Evolutionary conservation across 2,113 vertebrate genomes (phyloP).

Genomic region (Sinosuthora webbiana): DNA sequence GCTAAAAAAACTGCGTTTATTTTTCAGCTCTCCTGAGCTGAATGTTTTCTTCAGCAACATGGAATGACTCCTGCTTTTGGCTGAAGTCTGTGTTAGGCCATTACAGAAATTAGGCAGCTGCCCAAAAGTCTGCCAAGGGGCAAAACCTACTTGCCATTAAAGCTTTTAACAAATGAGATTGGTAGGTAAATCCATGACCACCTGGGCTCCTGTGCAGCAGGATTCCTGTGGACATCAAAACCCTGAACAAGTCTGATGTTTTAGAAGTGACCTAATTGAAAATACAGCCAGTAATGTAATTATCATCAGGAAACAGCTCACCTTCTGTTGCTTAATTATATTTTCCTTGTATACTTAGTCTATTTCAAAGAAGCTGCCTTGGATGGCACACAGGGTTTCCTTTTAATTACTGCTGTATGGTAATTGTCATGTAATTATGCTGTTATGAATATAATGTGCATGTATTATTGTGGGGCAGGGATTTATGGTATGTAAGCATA

Average conservation of each 20-base stretch:
- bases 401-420: constrained; percentile 13
- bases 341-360: background rate
- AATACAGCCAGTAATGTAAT: constrained; percentile 11
- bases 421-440: constrained; percentile 38
- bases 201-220: background rate
- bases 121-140: background rate
- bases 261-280: constrained; percentile 14
- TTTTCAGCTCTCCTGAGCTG: accelerated
- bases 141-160: background rate
- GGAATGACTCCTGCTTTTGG: background rate
- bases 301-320: constrained; percentile 1
- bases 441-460: background rate
- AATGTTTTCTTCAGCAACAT: background rate
- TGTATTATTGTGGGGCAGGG: background rate
- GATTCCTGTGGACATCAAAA: background rate
- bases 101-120: background rate
- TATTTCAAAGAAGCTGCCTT: background rate
- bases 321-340: constrained; percentile 45
- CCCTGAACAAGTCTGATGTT: background rate
- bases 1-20: background rate
- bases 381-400: background rate
- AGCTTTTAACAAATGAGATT: background rate
- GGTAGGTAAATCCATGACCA: background rate
- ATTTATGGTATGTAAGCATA: background rate
- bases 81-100: background rate